A percentile compares a stretch with the other conserved stretches of the same genome.
These are phyloP conservation scores for Chaetodon auriga DNA, from an alignment of 2,113 vertebrate genomes.

Conservation along the genomic window DNA sequence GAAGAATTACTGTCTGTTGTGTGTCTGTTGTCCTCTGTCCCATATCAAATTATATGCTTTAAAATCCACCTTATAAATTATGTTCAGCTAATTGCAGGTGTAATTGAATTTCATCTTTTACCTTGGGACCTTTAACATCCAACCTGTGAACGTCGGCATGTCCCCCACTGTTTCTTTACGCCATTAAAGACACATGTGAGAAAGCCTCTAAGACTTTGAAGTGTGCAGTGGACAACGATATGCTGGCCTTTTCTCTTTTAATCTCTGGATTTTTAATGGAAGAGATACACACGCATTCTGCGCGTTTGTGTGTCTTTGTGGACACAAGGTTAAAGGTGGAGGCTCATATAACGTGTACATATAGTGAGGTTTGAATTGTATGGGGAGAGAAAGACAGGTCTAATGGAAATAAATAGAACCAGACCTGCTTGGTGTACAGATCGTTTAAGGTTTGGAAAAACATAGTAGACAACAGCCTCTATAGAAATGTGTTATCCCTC, in stretches of 20 bases:
- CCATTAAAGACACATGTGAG: constrained; percentile 81
- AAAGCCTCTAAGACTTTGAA: constrained; percentile 77
- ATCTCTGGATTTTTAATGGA: constrained; percentile 51
- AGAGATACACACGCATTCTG: constrained; percentile 17
- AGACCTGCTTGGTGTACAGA: constrained; percentile 77
- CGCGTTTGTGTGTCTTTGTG: constrained; percentile 34
- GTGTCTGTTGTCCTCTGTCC: not conserved
- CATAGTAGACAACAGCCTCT: constrained; percentile 62
- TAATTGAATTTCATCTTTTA: constrained; percentile 77
- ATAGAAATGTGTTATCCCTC: constrained; percentile 57
- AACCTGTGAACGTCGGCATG: constrained; percentile 70
- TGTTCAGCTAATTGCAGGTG: constrained; percentile 31
- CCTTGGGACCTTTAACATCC: constrained; percentile 70
- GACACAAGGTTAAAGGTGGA: constrained; percentile 52
- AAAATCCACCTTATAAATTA: constrained; percentile 17
- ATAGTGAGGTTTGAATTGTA: constrained; percentile 36
- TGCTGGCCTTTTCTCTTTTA: constrained; percentile 62
- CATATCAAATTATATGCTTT: constrained; percentile 5
- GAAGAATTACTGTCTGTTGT: not conserved
- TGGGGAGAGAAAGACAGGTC: constrained; percentile 80
- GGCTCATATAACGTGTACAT: constrained; percentile 35
- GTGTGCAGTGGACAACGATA: constrained; percentile 70
- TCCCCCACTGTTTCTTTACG: constrained; percentile 73
- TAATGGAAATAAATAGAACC: constrained; percentile 87
- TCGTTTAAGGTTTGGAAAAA: constrained; percentile 79